Conservation (phyloP, 2,113 vertebrate genomes). For the Bostrychus sinensis region DNA sequence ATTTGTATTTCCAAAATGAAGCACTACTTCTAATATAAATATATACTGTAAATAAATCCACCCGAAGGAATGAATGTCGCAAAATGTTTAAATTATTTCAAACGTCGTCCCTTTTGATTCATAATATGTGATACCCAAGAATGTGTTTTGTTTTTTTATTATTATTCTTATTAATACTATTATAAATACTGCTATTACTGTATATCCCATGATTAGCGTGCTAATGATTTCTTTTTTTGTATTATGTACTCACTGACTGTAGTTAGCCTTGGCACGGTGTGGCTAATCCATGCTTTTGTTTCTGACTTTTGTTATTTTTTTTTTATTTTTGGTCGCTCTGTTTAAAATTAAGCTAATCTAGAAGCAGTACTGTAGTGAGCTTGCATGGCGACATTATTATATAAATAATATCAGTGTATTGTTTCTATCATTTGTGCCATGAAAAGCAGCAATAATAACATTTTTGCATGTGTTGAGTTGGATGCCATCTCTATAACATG, state of each 20-base stretch:
- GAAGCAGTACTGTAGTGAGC: slow-evolving; percentile 80
- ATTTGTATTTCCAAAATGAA: slow-evolving; percentile 64
- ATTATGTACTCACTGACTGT: slow-evolving; percentile 78
- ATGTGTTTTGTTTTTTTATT: slow-evolving; percentile 73
- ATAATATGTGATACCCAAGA: slow-evolving; percentile 86
- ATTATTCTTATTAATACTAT: slow-evolving; percentile 25
- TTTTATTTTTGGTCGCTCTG: slow-evolving; percentile 46
- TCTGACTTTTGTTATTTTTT: slow-evolving; percentile 38
- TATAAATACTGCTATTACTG: slow-evolving; percentile 59
- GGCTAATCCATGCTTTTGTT: slow-evolving; percentile 39
- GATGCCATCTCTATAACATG: slow-evolving; percentile 23
- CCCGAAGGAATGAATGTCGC: slow-evolving; percentile 71
- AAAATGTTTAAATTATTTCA: slow-evolving; percentile 83
- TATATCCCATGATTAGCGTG: slow-evolving; percentile 72
- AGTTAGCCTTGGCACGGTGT: slow-evolving; percentile 53
- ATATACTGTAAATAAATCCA: slow-evolving; percentile 68
- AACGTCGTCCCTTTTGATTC: slow-evolving; percentile 80
- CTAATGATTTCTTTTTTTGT: slow-evolving; percentile 73
- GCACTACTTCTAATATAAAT: slow-evolving; percentile 76
- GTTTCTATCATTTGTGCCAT: slow-evolving; percentile 86
- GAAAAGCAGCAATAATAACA: slow-evolving; percentile 86
- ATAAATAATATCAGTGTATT: slow-evolving; percentile 60
- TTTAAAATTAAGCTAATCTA: slow-evolving; percentile 70
- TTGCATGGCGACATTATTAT: slow-evolving; percentile 82
- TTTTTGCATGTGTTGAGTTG: slow-evolving; percentile 42